phyloP scores from a whole-genome alignment of 2,888 invertebrate species.

The Serripes groenlandicus region DNA sequence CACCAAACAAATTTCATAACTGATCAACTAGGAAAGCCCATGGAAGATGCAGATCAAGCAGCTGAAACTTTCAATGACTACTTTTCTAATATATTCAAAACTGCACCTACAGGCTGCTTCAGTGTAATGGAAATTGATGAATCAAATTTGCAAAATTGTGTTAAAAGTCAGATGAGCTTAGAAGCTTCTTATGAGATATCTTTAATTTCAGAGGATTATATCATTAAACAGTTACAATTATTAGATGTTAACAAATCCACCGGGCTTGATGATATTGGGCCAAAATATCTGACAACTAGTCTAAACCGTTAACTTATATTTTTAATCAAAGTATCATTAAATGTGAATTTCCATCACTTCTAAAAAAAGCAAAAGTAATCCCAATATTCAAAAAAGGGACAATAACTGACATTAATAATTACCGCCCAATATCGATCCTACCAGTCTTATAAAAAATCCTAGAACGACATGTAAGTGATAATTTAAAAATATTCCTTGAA shows the following conservation, averaged over 20 bases:
- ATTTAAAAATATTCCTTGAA: no score
- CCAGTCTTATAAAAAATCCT: background rate
- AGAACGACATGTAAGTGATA: slow-evolving; percentile 4
- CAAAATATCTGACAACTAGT: background rate
- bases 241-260: background rate
- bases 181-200: background rate
- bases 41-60: background rate
- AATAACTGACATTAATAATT: background rate
- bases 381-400: background rate
- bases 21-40: background rate
- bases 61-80: slow-evolving; percentile 12
- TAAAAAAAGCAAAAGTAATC: slow-evolving; percentile 15
- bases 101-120: no score
- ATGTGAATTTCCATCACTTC: background rate
- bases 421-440: background rate
- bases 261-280: background rate
- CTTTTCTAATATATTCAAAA: slow-evolving; percentile 2
- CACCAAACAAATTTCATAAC: no score
- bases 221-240: background rate
- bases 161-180: no score
- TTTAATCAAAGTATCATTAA: background rate
- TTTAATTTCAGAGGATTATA: background rate
- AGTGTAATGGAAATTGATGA: no score
- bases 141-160: no score
- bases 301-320: background rate